Evolutionary conservation across 2,113 vertebrate species (phyloP), one percentile per base, ranked within the genome.

Genomic region (Lichenostomus cassidix): DNA sequence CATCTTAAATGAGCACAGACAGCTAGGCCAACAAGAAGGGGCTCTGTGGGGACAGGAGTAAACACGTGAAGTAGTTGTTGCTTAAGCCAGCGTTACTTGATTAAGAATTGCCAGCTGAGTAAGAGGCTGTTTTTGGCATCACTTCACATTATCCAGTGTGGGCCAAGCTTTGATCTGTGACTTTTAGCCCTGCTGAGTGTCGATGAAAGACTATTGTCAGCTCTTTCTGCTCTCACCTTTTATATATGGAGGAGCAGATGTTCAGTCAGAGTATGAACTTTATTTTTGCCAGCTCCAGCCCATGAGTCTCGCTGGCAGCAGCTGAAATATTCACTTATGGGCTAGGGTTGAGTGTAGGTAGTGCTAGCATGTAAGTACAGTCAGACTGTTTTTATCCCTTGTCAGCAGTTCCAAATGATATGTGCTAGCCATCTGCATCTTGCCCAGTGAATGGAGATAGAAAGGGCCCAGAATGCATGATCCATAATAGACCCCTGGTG

Each of bases 71-170:
- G 42, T 47, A 28, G 29, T 81, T 83, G 47, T 63, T 87, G 27
- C 56, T 86, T 87, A 58, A 87, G 46, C 31, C 24, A 89, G 68
- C 2, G 0, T 65, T 83, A 21, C 91, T 59, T 59, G 73, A 19
- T 87, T 29, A 81, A 90, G 59, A 92, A 28, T 58, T 95, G 46
- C 47, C 50, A 77, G 83, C 80, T 90, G 81, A 89, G 13, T 67
- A 67, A 44, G 42, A 53, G 33, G 8, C 73, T 81, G 37, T 0
- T 55, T 80, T 74, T 14, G 47, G 73, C 35, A 89, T 92, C 64
- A 55, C 55, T 65, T 89, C 25, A 9, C 39, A 16, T 64, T 68
- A 67, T 55, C 12, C 27, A 33, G 5, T 37, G 50, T 69, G 68
- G 46, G 37, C 55, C 59, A 59, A 81, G 71, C 63, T 92, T 91